Base-by-base conservation (phyloP, 2,888 invertebrate species). In the Polyploca ridens region DNA sequence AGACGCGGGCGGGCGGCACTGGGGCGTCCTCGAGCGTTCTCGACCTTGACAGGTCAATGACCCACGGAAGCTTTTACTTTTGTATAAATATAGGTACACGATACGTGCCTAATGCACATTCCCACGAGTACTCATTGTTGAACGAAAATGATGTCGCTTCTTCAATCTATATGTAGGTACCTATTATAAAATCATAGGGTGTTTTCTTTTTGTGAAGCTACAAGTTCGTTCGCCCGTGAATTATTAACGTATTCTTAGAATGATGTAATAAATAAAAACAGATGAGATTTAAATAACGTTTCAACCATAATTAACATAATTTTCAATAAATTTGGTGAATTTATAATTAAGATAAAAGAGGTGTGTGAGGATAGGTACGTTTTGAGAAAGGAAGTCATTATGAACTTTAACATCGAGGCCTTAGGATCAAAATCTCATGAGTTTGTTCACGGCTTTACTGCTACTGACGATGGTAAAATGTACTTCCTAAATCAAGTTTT, bases 41-140 rank as follows among this genome's bases (percentile, higher is more conserved):
- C 79, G 83, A 79, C 83, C 83, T 83, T 83, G 81, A 65, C 64
- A 66, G 76, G 76, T 81, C 78, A 79, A 71, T 66, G 71, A 75
- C 75, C 74, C 64, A 65, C 68, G 71, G 70, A 74, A 69, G 75
- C 76, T 79, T 78, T 83, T 76, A 79, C 83, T 83, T 82, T 83
- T 72, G 64, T 76, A 33, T 60, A 38, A 60, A 33, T 57, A 33
- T 19, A 19, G 14, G 11, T 11, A 13, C 35, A 11, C 27, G 58
- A 33, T 58, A 59, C 58, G 14, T 38, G 35, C 35, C 59, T 38
- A 60, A 38, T 16, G 38, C 38, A 8, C 10, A 38, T 35, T 33
- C n/a, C 33, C 6, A 33, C 33, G n/a, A n/a, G 33, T n/a, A 59
- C n/a, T 7, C 38, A 38, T 38, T 58, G 33, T 35, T 8, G 3